Conservation (phyloP, 2,888 invertebrate genomes). For the Halocaridina rubra region DNA sequence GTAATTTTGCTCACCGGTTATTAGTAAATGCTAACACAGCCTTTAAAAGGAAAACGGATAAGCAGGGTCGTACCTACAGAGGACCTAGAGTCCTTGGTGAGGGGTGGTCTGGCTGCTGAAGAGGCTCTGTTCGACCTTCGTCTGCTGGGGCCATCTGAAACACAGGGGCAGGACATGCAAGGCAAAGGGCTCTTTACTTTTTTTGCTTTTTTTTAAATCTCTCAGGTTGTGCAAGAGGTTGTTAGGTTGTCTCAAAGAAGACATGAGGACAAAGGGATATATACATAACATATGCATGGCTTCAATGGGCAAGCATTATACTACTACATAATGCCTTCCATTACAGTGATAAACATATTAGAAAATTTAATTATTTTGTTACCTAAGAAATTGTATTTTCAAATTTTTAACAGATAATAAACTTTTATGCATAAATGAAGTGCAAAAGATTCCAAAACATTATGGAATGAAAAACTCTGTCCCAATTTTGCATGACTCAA, state of each 20-base stretch:
- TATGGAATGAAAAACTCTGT: no score
- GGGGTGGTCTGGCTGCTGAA: constrained; percentile 58
- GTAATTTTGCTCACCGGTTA: not conserved
- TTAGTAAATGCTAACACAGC: constrained; percentile 21
- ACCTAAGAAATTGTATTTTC: no score
- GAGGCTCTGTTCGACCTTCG: constrained; percentile 49
- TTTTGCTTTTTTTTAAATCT: not conserved
- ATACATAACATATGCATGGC: no score
- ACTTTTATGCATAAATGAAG: no score
- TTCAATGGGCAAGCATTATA: no score
- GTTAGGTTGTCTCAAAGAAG: not conserved
- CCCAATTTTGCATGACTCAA: no score
- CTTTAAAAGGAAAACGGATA: constrained; percentile 22
- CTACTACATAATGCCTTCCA: no score
- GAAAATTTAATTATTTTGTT: no score
- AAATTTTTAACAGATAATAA: no score
- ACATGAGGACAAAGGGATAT: constrained; percentile 11
- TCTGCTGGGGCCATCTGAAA: constrained; percentile 52
- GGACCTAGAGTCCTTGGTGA: constrained; percentile 56
- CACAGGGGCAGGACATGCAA: constrained; percentile 56
- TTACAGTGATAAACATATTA: no score
- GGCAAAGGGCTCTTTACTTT: constrained; percentile 16
- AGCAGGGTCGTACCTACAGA: constrained; percentile 57
- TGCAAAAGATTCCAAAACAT: no score
- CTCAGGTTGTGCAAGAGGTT: constrained; percentile 45